Percentiles rank a stretch among this genome's conserved stretches.
Conservation (phyloP, 2,888 invertebrate species). For the Phengaris arion region DNA sequence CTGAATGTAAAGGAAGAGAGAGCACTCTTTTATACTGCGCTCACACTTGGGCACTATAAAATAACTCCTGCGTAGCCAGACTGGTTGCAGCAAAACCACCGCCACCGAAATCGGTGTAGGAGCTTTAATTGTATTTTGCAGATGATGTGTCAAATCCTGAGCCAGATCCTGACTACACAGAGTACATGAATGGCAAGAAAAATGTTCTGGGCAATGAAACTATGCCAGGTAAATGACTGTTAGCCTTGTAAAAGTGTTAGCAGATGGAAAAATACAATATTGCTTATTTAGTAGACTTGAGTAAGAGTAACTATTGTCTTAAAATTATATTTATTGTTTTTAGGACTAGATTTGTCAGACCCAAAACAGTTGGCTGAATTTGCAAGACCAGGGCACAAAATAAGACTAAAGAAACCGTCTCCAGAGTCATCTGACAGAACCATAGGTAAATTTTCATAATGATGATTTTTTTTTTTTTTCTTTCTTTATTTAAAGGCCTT, state of each 20-base stretch:
- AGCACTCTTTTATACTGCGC: too few species aligned
- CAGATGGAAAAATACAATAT: too few species aligned
- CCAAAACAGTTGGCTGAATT: constrained; percentile 96
- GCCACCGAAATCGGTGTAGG: too few species aligned
- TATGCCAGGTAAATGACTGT: constrained; percentile 65
- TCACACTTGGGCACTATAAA: too few species aligned
- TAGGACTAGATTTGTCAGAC: constrained; percentile 93
- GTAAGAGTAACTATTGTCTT: not conserved
- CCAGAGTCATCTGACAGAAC: constrained; percentile 81
- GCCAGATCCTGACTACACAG: constrained; percentile 93
- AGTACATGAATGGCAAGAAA: constrained; percentile 95
- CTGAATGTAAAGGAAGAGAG: too few species aligned
- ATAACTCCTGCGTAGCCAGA: too few species aligned
- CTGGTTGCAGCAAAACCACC: too few species aligned
- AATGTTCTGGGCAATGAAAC: constrained; percentile 75
- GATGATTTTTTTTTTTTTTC: too few species aligned
- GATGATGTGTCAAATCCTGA: constrained; percentile 93
- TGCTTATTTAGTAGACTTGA: too few species aligned
- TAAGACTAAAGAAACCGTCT: constrained; percentile 85
- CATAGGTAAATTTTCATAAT: constrained; percentile 65
- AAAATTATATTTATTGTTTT: constrained; percentile 54
- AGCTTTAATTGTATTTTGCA: constrained; percentile 50
- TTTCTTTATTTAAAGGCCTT: too few species aligned
- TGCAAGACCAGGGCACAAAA: constrained; percentile 89
- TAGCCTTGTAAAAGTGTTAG: constrained; percentile 20